Evolutionary conservation across 2,113 vertebrate species (phyloP), one percentile per base, ranked within the genome.

Genomic region (Semnopithecus entellus): DNA sequence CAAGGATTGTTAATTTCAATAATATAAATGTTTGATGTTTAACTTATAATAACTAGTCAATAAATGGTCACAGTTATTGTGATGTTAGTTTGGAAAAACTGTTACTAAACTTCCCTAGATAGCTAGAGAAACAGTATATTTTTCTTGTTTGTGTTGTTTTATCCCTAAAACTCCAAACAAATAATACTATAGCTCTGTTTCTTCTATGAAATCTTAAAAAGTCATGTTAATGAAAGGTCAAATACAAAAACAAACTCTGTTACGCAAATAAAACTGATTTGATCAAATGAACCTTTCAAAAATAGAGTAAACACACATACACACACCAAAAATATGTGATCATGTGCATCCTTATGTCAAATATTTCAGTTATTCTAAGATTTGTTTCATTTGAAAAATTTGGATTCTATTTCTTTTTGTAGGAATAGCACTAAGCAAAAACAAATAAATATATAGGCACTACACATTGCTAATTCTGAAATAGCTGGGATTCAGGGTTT

Each of bases 371-470:
- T 13, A 82, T 45, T 96, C 94, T 78, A 88, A 94, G 64, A 76
- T 92, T 92, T 90, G 75, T 96, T 81, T 86, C 96, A 88, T 92
- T 93, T 93, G 57, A 91, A 94, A 72, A 98, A 96, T 95, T 75
- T 0, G 43, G 40, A 22, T 16, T 25, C 10, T 43, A 11, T 61
- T 32, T 18, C 84, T 98, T 95, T 96, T 91, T 96, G 88, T 18
- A 85, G 88, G 88, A 83, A 94, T 35, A 73, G 22, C 45, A 72
- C 12, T 3, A 59, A 97, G 59, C 72, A 86, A 89, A 96, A 78
- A 70, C 10, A 95, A 61, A 91, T 12, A 27, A 64, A 81, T 87
- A 64, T 52, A 52, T 14, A 70, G 5, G 8, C 4, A 78, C 2
- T 32, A 61, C 80, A 40, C 61, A 64, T 64, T 87, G 8, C 11